Base-by-base conservation (phyloP, 2,797 vertebrate species). In the Diceros bicornis region DNA sequence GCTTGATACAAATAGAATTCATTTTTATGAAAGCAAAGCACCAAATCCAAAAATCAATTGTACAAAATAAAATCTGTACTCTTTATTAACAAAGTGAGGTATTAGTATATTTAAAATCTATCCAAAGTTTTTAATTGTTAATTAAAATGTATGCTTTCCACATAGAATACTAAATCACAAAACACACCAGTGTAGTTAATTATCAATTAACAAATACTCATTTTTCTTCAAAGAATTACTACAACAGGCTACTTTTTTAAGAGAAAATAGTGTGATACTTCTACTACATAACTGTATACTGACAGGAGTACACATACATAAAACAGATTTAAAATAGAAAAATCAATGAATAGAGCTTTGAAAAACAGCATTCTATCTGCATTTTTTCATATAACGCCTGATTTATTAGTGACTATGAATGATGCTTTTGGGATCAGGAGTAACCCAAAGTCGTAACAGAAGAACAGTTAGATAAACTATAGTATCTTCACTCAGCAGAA, bases 41-140 rank as follows among this genome's bases (percentile, higher is more conserved):
- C 2, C 59, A 89, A 79, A 71, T 72, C 13, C 10, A 89, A 85
- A 95, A 85, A 71, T 89, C 6, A 96, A 52, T 21, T 72, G 8
- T 84, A 68, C 59, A n/a, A 78, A 79, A 90, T 74, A 84, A 69
- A 82, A 69, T 34, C 32, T 61, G 3, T 29, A 55, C 52, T 83
- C 44, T 9, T 68, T 52, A 87, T 47, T 66, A 72, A 37, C 4
- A 93, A 97, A 88, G 44, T 88, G 82, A 93, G 50, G 20, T 69
- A 52, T 7, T 55, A 57, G 16, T 57, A 71, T 59, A 81, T 61
- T 88, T 79, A 41, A 91, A 95, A 81, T 59, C 66, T 69, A 34
- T 9, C 32, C 62, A 62, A n/a, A 87, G 29, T 59, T 44, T 92
- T 82, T 85, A 61, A 52, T 74, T 92, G 16, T 84, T 79, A 77